phyloP scores from a whole-genome alignment of 2,113 vertebrate genomes.

The Crypturellus undulatus region DNA sequence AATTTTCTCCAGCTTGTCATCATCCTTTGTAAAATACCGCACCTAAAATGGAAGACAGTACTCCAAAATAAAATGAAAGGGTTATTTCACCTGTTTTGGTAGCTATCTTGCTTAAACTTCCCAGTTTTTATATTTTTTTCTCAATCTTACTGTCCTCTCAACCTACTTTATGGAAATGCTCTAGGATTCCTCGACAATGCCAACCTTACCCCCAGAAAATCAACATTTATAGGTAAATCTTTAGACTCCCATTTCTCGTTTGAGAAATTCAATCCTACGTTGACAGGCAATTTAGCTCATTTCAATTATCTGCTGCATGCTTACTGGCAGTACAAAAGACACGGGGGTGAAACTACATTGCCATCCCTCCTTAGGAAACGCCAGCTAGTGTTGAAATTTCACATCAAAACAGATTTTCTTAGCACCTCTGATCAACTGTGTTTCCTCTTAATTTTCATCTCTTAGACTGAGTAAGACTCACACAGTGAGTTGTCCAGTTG shows the following conservation, averaged over 20 bases:
- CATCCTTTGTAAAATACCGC: background rate
- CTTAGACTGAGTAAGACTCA: background rate
- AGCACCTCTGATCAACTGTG: background rate
- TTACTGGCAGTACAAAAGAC: background rate
- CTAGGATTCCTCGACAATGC: background rate
- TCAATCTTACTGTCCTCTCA: background rate
- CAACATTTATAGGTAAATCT: background rate
- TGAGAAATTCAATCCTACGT: background rate
- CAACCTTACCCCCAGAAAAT: background rate
- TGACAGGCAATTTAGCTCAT: background rate
- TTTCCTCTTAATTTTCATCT: background rate
- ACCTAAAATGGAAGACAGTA: background rate
- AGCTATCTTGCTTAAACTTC: background rate
- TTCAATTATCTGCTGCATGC: background rate
- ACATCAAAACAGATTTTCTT: background rate
- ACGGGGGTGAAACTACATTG: background rate
- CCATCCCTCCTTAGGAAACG: background rate
- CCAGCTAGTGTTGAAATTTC: background rate
- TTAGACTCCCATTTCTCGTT: background rate
- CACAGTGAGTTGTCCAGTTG: background rate
- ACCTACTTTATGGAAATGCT: background rate
- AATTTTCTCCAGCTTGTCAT: background rate
- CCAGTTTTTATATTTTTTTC: background rate
- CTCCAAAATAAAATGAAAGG: background rate
- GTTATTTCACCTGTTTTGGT: background rate